Evolutionary conservation across 2,113 vertebrate species (phyloP), one percentile per base, ranked within the genome.

Genomic region (Callorhinus ursinus): DNA sequence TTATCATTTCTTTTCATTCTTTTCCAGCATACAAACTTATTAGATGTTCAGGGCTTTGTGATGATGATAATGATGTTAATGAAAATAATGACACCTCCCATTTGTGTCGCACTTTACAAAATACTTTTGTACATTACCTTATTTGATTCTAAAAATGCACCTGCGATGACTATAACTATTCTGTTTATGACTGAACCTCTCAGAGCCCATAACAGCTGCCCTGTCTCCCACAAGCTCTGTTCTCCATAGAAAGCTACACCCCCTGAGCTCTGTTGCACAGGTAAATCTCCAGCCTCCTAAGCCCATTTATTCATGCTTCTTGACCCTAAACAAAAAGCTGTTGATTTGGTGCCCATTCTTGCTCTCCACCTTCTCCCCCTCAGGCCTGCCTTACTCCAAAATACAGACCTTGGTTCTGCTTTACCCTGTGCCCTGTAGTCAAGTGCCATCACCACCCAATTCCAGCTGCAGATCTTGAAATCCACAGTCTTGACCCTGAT

Each of bases 71-170:
- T 84, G 9, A 93, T 24, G 36, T 63, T 86, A 92, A 72, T 51
- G 65, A 72, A 51, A 85, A 71, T 71, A 90, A 94, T 19, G 77
- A 74, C 39, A 46, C 26, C 26, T 82, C 24, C 42, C 46, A 26
- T 79, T 93, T 72, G 59, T 39, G 19, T 42, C 33, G 19, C 36
- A 76, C 63, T 81, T 86, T 26, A 79, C 61, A 74, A 86, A 93
- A 49, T 22, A 14, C 14, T 26, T 19, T 0, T 57, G 15, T 24
- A 12, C 53, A 90, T 67, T 22, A 63, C 46, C 42, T 85, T 85
- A 42, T 77, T 93, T 81, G 65, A 89, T 82, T 88, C 74, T 74
- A 53, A 96, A 95, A 95, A 59, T 71, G 67, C 14, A 69, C 59
- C 74, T 65, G 49, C 31, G 21, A 87, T 83, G 63, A 19, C 71